Evolutionary conservation across 2,113 vertebrate species (phyloP), one percentile per base, ranked within the genome.

Genomic region (Dissostichus mawsoni): DNA sequence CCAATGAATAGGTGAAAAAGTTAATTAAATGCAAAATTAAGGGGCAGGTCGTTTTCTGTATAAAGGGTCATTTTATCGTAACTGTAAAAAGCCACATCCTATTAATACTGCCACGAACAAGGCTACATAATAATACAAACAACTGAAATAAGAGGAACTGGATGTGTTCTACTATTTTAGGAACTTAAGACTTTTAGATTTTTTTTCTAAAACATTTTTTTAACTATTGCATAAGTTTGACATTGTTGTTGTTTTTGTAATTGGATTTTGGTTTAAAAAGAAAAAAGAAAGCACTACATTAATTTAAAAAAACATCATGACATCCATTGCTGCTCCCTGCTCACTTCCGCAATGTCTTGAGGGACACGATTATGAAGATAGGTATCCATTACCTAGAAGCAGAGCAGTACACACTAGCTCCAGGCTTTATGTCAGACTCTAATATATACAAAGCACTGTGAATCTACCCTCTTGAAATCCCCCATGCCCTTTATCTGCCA

Each of bases 401-500:
- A 67, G 69, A 69, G 81, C 74, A 78, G 78, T 81, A 75, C 85
- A 80, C 68, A 51, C 44, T 76, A 74, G 86, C 84, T 83, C 63
- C 70, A 64, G 85, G 89, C 92, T 93, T 88, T 85, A 89, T 84
- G 85, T 90, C 89, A 85, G 69, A 79, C 83, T 74, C 25, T 93
- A 93, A 94, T 93, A 92, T 94, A 93, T 91, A 93, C 91, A 94
- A 91, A 93, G 83, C 84, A 87, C 69, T 66, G 83, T 69, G 84
- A 93, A 90, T 90, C 93, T 87, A 85, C 81, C 89, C 80, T 86
- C 84, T 86, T 88, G 73, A 95, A 94, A 92, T 94, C 92, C 92
- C 92, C 74, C 75, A 85, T 93, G 94, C 85, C 94, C 93, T 94
- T 94, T 94, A 92, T 94, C 90, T 95, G 92, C 92, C 92, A 93